Percentiles rank a stretch among this genome's conserved stretches.
phyloP scores from a whole-genome alignment of 2,113 vertebrate species.

The Leucoraja erinaceus region DNA sequence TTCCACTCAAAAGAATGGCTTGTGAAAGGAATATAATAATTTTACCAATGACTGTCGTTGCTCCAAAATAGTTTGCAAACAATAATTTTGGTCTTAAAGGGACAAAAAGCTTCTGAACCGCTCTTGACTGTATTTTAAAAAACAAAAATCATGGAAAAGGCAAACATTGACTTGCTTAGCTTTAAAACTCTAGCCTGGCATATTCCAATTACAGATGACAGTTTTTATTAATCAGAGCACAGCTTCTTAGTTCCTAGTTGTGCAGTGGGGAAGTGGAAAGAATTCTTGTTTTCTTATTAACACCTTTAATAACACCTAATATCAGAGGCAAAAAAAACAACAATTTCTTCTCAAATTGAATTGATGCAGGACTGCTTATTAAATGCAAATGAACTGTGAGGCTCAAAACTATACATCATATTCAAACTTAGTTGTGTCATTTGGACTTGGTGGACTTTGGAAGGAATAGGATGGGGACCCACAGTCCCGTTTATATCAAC shows the following conservation, averaged over 20 bases:
- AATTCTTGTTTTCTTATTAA: background rate
- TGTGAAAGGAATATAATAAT: too few relatives aligned
- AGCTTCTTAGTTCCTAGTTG: background rate
- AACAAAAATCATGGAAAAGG: background rate
- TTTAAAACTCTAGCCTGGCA: background rate
- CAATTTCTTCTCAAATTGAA: background rate
- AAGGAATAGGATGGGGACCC: too few relatives aligned
- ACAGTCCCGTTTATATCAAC: too few relatives aligned
- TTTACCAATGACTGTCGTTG: too few relatives aligned
- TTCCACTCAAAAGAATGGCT: too few relatives aligned
- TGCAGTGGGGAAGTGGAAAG: background rate
- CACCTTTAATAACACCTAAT: background rate
- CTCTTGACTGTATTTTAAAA: background rate
- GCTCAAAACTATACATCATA: background rate
- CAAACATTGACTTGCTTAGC: background rate
- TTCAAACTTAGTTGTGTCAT: background rate
- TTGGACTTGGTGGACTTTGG: too few relatives aligned
- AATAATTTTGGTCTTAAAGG: background rate
- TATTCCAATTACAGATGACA: background rate
- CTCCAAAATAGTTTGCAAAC: background rate
- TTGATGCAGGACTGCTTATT: conserved; percentile 1
- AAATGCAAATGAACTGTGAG: background rate
- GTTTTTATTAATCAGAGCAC: background rate
- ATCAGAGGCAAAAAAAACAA: background rate
- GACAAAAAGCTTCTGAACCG: background rate